phyloP scores from a whole-genome alignment of 2,888 invertebrate genomes.

The Diplolepis rosae region DNA sequence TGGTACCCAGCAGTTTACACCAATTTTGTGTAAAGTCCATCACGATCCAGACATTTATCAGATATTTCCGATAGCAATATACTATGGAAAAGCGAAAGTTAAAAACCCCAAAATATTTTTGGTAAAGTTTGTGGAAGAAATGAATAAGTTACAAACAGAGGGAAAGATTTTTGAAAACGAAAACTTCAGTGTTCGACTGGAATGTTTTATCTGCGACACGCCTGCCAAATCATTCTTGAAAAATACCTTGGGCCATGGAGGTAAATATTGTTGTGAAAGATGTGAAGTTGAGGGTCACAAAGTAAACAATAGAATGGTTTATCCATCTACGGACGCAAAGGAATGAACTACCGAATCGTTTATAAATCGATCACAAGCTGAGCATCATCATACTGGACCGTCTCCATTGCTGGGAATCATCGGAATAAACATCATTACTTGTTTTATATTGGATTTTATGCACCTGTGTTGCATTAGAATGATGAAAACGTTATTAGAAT shows the following conservation, averaged over 20 bases:
- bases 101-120: background rate
- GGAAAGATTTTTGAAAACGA: background rate
- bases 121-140: too few species aligned
- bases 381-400: background rate
- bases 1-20: background rate
- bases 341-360: background rate
- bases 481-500: too few species aligned
- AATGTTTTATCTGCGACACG: too few species aligned
- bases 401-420: background rate
- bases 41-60: background rate
- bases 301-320: background rate
- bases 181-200: background rate
- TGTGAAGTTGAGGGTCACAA: background rate
- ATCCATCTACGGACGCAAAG: background rate
- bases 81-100: background rate
- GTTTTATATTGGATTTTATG: too few species aligned
- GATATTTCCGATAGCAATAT: background rate
- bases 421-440: background rate
- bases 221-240: background rate
- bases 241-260: background rate
- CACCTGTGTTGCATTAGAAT: too few species aligned
- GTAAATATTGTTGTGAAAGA: background rate
- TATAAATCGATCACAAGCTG: background rate
- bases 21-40: background rate
- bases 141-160: background rate